Evolutionary conservation across 2,113 vertebrate species (phyloP).

Genomic region (Rhagologus leucostigma): DNA sequence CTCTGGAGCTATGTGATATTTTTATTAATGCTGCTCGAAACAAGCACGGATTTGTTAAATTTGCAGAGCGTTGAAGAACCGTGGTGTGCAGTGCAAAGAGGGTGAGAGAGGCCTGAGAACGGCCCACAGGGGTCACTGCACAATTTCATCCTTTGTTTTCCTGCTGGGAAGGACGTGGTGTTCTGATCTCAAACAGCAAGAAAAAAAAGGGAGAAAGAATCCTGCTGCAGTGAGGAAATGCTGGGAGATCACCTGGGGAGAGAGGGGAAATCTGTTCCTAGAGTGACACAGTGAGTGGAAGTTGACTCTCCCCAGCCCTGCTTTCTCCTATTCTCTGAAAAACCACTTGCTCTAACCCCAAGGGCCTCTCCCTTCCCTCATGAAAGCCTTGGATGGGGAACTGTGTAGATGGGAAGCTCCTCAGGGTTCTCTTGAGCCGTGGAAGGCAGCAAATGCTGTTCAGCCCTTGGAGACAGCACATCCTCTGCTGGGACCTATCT

Average conservation of each 20-base stretch:
- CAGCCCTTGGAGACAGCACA: not conserved
- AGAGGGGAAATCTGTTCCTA: not conserved
- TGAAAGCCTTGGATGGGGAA: not conserved
- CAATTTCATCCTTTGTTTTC: not conserved
- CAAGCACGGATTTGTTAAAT: not conserved
- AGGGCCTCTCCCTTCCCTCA: not conserved
- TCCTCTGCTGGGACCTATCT: not conserved
- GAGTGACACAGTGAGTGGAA: not conserved
- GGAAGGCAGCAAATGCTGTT: not conserved
- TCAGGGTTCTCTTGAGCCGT: not conserved
- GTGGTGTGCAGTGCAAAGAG: not conserved
- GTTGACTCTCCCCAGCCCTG: not conserved
- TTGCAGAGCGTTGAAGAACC: not conserved
- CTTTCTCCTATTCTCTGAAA: not conserved
- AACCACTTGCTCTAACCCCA: not conserved
- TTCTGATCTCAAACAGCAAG: not conserved
- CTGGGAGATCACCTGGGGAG: not conserved
- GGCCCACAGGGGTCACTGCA: not conserved
- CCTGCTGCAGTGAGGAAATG: not conserved
- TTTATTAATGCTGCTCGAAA: not conserved
- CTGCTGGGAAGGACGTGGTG: not conserved
- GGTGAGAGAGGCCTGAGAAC: not conserved
- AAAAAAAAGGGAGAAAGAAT: not conserved
- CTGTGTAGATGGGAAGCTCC: not conserved
- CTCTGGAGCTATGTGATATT: not conserved